phyloP scores from a whole-genome alignment of 2,888 invertebrate species.

The Xiphydria camelus region DNA sequence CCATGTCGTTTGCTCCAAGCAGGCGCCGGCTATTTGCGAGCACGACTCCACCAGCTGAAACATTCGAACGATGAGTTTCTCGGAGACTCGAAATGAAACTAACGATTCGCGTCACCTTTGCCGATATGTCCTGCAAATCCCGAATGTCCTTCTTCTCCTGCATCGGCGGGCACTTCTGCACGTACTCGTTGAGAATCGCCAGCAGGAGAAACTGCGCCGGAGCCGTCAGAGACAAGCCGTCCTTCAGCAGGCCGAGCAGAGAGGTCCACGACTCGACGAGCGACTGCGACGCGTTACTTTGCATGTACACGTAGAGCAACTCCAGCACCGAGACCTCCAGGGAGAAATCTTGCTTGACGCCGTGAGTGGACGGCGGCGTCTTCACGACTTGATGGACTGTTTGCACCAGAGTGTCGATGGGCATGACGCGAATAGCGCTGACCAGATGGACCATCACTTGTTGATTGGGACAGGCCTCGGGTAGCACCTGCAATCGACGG shows the following conservation, averaged over 20 bases:
- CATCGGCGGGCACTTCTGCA: constrained; percentile 76
- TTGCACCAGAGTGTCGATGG: constrained; percentile 80
- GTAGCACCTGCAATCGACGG: constrained; percentile 64
- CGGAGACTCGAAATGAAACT: too few relatives aligned
- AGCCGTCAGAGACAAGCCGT: constrained; percentile 72
- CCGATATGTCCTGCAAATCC: constrained; percentile 76
- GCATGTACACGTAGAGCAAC: constrained; percentile 75
- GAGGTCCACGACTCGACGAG: constrained; percentile 79
- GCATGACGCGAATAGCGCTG: constrained; percentile 79
- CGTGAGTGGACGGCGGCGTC: constrained; percentile 69
- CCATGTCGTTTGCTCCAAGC: constrained; percentile 89
- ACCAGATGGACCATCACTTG: constrained; percentile 77
- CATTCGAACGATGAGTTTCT: too few relatives aligned
- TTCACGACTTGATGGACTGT: constrained; percentile 81
- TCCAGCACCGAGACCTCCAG: constrained; percentile 83
- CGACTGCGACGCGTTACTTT: constrained; percentile 69
- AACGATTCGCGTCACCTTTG: constrained; percentile 65
- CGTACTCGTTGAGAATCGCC: constrained; percentile 80
- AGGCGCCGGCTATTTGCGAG: constrained; percentile 85
- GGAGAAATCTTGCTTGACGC: constrained; percentile 64
- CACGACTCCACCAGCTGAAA: constrained; percentile 75
- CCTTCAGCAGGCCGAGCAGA: constrained; percentile 73
- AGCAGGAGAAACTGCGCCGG: constrained; percentile 79
- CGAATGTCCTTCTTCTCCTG: constrained; percentile 79
- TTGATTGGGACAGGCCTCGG: constrained; percentile 71